Evolutionary conservation across 2,797 vertebrate genomes (phyloP).

Genomic region (Micropoecilia bifurca): DNA sequence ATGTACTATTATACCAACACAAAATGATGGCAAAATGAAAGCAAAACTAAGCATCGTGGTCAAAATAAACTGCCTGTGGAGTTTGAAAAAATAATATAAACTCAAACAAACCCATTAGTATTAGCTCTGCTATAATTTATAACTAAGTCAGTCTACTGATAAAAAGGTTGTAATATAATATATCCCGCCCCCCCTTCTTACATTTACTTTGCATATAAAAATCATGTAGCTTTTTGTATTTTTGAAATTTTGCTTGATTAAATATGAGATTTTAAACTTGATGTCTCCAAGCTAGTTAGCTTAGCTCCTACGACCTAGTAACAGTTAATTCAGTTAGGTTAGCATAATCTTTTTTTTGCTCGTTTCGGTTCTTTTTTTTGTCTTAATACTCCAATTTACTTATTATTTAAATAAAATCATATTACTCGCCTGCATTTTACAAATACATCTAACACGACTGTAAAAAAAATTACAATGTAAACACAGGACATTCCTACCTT

Average conservation of each 20-base stretch:
- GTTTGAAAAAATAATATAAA: neutral
- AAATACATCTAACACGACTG: too few species aligned
- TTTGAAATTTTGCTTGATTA: neutral
- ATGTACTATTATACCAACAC: neutral
- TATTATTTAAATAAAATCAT: neutral
- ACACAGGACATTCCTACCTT: conserved; percentile 32
- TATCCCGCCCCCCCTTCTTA: neutral
- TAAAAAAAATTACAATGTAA: neutral
- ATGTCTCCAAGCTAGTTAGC: conserved; percentile 37
- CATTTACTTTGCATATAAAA: neutral
- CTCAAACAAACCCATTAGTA: neutral
- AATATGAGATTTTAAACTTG: neutral
- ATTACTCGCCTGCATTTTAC: too few species aligned
- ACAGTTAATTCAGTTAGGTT: neutral
- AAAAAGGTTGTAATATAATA: neutral
- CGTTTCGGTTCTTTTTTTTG: neutral
- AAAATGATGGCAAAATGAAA: neutral
- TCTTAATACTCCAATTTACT: neutral
- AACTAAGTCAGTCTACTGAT: neutral
- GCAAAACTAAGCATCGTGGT: neutral
- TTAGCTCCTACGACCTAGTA: neutral
- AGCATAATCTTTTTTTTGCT: neutral
- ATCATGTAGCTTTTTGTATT: neutral
- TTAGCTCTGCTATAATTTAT: neutral
- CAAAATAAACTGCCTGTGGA: neutral